These are phyloP conservation scores for Siderastrea siderea DNA, from an alignment of 92 coral and sea anemone species.

Conservation along the genomic window DNA sequence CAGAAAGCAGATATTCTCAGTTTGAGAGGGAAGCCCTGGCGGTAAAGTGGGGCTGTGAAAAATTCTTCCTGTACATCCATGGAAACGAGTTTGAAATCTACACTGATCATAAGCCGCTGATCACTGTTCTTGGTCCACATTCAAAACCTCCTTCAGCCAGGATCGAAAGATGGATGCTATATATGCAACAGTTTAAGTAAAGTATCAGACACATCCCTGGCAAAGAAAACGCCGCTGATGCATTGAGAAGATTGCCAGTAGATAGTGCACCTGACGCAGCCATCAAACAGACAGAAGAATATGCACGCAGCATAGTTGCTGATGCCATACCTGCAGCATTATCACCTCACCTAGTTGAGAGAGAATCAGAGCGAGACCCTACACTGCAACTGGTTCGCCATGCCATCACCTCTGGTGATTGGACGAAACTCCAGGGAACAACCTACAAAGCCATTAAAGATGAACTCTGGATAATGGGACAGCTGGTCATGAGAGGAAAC, in stretches of 20 bases:
- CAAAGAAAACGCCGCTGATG: slow-evolving; percentile 32
- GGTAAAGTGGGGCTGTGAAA: slow-evolving; percentile 69
- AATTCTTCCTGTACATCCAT: too few relatives aligned
- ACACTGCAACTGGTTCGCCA: slow-evolving; percentile 39
- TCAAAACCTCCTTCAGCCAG: too few relatives aligned
- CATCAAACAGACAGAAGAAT: slow-evolving; percentile 37
- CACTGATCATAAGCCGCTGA: too few relatives aligned
- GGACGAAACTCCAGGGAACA: slow-evolving; percentile 51
- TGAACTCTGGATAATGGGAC: slow-evolving; percentile 63
- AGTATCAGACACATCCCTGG: neutral
- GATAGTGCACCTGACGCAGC: slow-evolving; percentile 27
- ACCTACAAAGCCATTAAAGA: slow-evolving; percentile 52
- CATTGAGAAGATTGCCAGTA: slow-evolving; percentile 54
- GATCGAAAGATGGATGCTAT: too few relatives aligned
- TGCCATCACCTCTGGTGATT: slow-evolving; percentile 40
- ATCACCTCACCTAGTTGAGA: slow-evolving; percentile 25
- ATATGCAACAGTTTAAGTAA: too few relatives aligned
- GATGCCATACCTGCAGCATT: slow-evolving; percentile 36
- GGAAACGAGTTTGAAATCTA: too few relatives aligned
- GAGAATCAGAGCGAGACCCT: slow-evolving; percentile 34
- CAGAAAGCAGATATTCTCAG: slow-evolving; percentile 76
- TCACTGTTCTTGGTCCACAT: too few relatives aligned
- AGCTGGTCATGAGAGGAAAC: slow-evolving; percentile 32
- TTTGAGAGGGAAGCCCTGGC: slow-evolving; percentile 77
- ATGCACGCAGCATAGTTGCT: slow-evolving; percentile 51